Conservation (phyloP, 1,140 invertebrate genomes). For the Elysia chlorotica region DNA sequence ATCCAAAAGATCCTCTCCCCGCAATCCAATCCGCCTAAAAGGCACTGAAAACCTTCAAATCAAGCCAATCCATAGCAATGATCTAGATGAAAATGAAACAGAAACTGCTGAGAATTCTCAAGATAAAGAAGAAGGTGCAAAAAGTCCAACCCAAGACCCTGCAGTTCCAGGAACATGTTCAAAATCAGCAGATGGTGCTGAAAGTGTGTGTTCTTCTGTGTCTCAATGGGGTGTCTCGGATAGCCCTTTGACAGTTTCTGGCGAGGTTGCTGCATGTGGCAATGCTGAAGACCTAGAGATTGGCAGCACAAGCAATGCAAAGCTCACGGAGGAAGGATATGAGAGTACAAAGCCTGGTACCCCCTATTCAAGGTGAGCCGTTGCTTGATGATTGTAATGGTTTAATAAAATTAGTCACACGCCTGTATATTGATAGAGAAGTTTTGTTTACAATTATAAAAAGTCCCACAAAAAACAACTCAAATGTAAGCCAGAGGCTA, state of each 20-base stretch:
- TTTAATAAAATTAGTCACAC: too few relatives aligned
- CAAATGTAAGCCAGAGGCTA: too few relatives aligned
- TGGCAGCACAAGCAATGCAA: too few relatives aligned
- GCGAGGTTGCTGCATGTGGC: neutral
- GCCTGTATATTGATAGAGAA: too few relatives aligned
- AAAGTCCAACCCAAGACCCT: neutral
- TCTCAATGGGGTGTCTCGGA: neutral
- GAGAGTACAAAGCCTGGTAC: too few relatives aligned
- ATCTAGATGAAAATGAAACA: neutral
- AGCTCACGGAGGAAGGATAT: too few relatives aligned
- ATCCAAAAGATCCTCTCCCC: constrained; percentile 10
- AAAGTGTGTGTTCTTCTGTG: neutral
- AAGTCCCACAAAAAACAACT: too few relatives aligned
- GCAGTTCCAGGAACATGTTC: neutral
- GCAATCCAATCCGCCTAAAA: constrained; percentile 8
- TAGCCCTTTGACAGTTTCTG: neutral
- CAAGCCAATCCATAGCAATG: neutral
- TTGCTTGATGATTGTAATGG: too few relatives aligned
- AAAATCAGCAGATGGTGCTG: too few relatives aligned
- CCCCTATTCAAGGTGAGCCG: too few relatives aligned
- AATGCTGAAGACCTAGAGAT: too few relatives aligned
- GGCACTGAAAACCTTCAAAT: constrained; percentile 11
- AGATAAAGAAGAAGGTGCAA: neutral
- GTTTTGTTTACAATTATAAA: too few relatives aligned
- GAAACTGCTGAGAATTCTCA: neutral